Percentiles rank a stretch among this genome's conserved stretches.
phyloP scores from a whole-genome alignment of 2,797 vertebrate species.

The Cuniculus paca region DNA sequence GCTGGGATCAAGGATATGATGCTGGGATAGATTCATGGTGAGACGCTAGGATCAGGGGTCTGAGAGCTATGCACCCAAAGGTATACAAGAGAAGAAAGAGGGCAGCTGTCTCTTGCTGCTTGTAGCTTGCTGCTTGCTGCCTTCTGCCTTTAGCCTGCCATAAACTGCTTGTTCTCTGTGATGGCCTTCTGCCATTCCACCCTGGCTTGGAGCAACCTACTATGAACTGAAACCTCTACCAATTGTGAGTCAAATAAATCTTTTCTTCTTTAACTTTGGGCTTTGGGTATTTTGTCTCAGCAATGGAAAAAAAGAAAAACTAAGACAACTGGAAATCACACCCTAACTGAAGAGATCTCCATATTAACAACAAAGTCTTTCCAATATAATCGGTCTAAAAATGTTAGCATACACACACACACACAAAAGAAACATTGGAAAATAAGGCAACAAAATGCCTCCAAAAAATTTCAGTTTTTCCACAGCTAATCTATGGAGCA shows the following conservation, averaged over 20 bases:
- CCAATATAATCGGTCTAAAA: not conserved
- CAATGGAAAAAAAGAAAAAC: not conserved
- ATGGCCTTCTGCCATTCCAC: not conserved
- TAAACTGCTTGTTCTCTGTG: not conserved
- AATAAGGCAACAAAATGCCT: not conserved
- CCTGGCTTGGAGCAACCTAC: not conserved
- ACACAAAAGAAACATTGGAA: not conserved
- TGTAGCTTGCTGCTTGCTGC: not conserved
- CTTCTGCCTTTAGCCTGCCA: not conserved
- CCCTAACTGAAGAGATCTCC: not conserved
- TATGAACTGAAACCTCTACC: not conserved
- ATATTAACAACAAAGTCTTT: not conserved
- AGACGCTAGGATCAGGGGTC: not conserved
- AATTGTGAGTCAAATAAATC: not conserved
- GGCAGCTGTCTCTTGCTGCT: not conserved
- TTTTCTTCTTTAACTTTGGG: not conserved
- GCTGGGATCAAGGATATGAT: not conserved
- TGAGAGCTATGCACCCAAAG: not conserved
- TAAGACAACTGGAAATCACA: not conserved
- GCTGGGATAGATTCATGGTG: not conserved
- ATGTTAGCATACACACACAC: not conserved
- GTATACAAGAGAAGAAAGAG: not conserved
- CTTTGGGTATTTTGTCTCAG: not conserved
- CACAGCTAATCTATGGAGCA: not conserved
- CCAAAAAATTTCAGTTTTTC: not conserved